These are phyloP conservation scores for Hylaeus volcanicus DNA, from an alignment of 1,140 invertebrate genomes.

Conservation along the genomic window DNA sequence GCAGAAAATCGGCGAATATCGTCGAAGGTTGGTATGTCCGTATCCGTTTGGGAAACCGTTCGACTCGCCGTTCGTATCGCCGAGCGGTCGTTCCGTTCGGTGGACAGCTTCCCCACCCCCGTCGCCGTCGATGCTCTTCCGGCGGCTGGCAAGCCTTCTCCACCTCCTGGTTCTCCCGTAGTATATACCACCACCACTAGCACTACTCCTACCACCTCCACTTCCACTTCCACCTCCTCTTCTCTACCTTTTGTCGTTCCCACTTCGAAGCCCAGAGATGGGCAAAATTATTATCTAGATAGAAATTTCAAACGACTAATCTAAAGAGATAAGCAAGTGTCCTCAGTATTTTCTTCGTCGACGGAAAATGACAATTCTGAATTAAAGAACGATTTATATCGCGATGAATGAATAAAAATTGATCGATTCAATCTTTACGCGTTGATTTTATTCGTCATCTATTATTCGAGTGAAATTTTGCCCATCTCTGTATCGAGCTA, in stretches of 20 bases:
- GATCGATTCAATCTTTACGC: too few relatives aligned
- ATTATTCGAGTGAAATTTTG: too few relatives aligned
- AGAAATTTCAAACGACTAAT: too few relatives aligned
- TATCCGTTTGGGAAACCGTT: constrained; percentile 50
- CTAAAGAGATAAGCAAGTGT: too few relatives aligned
- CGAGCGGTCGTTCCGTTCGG: constrained; percentile 65
- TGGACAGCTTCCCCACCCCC: constrained; percentile 62
- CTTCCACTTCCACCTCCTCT: neutral
- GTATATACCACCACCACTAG: constrained; percentile 18
- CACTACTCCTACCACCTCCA: neutral
- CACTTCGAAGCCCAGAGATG: neutral
- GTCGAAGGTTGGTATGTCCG: constrained; percentile 46
- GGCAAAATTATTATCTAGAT: too few relatives aligned
- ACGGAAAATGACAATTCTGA: too few relatives aligned
- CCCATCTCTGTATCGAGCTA: too few relatives aligned
- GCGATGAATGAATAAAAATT: too few relatives aligned
- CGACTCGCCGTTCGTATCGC: constrained; percentile 56
- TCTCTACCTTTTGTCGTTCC: neutral
- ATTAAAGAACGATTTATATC: too few relatives aligned
- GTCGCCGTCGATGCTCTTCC: constrained; percentile 38
- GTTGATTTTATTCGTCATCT: too few relatives aligned
- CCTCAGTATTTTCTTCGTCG: too few relatives aligned
- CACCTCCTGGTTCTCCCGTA: constrained; percentile 19
- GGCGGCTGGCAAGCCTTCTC: constrained; percentile 38
- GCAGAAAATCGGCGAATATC: constrained; percentile 35